These are phyloP conservation scores for Netelia melanura DNA, from an alignment of 2,888 invertebrate genomes.

Conservation along the genomic window DNA sequence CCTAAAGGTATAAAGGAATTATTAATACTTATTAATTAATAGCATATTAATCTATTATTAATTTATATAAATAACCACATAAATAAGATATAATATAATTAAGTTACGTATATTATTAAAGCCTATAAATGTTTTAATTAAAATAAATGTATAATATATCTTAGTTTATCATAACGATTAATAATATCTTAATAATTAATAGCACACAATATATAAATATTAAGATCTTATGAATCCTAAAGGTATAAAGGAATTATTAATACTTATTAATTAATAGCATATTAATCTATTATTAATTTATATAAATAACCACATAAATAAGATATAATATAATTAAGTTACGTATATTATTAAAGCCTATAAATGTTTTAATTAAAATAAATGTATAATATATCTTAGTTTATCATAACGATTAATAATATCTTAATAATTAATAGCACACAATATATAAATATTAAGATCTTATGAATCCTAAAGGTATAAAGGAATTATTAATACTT, in stretches of 20 bases:
- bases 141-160: slow-evolving; percentile 71
- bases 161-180: slow-evolving; percentile 24
- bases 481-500: not conserved
- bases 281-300: slow-evolving; percentile 78
- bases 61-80: slow-evolving; percentile 79
- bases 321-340: slow-evolving; percentile 87
- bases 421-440: slow-evolving; percentile 31
- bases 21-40: slow-evolving; percentile 80
- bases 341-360: slow-evolving; percentile 84
- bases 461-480: not conserved
- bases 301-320: slow-evolving; percentile 73
- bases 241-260: not conserved
- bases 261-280: not conserved
- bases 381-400: slow-evolving; percentile 78
- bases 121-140: slow-evolving; percentile 9
- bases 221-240: slow-evolving; percentile 32
- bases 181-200: slow-evolving; percentile 24
- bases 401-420: slow-evolving; percentile 73
- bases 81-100: slow-evolving; percentile 82
- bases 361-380: slow-evolving; percentile 81
- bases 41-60: slow-evolving; percentile 85
- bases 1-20: too few species aligned
- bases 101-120: slow-evolving; percentile 29
- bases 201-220: slow-evolving; percentile 68
- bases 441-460: slow-evolving; percentile 53